A percentile compares a stretch with the other conserved stretches of the same genome.
These are phyloP conservation scores for Agrypnus murinus DNA, from an alignment of 2,888 invertebrate species.

Conservation along the genomic window DNA sequence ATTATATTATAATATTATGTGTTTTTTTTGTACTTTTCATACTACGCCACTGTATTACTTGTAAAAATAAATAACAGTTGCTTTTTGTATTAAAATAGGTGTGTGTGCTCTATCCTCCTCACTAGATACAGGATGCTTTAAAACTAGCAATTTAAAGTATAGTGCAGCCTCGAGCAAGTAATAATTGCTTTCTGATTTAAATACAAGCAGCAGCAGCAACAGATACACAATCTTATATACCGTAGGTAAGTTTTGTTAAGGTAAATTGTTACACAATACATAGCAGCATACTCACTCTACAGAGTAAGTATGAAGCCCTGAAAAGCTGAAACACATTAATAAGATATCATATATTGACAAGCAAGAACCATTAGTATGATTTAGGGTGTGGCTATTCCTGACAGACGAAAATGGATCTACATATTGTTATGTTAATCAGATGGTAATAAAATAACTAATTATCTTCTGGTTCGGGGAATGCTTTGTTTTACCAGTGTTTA, in stretches of 20 bases:
- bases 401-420: conserved; percentile 63
- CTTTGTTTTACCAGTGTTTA: conserved; percentile 57
- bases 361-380: conserved; percentile 52
- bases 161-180: neutral
- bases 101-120: neutral
- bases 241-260: conserved; percentile 11
- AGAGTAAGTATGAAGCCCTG: neutral
- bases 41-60: conserved; percentile 46
- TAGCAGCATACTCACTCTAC: too few species aligned
- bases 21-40: conserved; percentile 22
- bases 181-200: conserved; percentile 32
- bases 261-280: conserved; percentile 25
- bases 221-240: conserved; percentile 24
- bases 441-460: conserved; percentile 65
- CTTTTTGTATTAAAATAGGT: conserved; percentile 42
- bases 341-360: conserved; percentile 54
- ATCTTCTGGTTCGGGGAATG: conserved; percentile 51
- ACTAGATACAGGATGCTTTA: conserved; percentile 7
- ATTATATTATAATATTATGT: too few species aligned
- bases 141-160: conserved; percentile 7
- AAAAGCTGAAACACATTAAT: conserved; percentile 48
- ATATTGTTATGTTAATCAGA: conserved; percentile 66
- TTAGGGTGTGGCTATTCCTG: conserved; percentile 54
- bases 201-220: conserved; percentile 5
- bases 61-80: conserved; percentile 52